These are phyloP conservation scores for Siniperca scherzeri DNA, from an alignment of 2,797 vertebrate genomes.

Conservation along the genomic window DNA sequence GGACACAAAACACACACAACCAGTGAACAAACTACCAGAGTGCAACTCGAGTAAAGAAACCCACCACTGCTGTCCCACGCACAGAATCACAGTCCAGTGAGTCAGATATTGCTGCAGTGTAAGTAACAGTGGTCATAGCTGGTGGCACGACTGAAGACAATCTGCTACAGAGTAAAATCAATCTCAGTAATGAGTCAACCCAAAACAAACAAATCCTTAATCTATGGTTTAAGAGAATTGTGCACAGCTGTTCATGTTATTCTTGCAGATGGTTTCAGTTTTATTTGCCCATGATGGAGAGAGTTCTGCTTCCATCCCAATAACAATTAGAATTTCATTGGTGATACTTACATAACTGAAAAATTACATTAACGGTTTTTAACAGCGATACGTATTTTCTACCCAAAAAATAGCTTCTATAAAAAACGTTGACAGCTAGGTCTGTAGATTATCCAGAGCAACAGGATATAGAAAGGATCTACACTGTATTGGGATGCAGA, in stretches of 20 bases:
- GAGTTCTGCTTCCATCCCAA: no score
- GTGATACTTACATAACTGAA: no score
- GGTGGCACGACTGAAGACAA: conserved; percentile 30
- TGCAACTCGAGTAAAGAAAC: neutral
- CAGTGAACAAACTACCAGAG: neutral
- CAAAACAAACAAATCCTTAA: conserved; percentile 71
- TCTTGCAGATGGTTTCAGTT: no score
- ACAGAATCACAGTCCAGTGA: neutral
- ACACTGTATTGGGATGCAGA: no score
- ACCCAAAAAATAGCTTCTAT: no score
- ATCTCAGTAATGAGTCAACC: conserved; percentile 49
- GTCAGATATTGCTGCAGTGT: neutral
- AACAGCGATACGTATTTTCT: no score
- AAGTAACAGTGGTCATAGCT: conserved; percentile 13
- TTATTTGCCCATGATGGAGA: no score
- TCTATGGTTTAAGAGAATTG: conserved; percentile 45
- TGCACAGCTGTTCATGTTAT: conserved; percentile 47
- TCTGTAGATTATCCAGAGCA: no score
- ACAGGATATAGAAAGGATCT: no score
- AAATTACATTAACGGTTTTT: no score
- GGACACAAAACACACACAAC: conserved; percentile 66
- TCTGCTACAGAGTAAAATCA: conserved; percentile 37
- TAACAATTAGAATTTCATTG: no score
- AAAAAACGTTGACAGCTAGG: no score
- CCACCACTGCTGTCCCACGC: neutral